These are phyloP conservation scores for Syrphus vitripennis DNA, from an alignment of 2,888 invertebrate species.

Conservation along the genomic window DNA sequence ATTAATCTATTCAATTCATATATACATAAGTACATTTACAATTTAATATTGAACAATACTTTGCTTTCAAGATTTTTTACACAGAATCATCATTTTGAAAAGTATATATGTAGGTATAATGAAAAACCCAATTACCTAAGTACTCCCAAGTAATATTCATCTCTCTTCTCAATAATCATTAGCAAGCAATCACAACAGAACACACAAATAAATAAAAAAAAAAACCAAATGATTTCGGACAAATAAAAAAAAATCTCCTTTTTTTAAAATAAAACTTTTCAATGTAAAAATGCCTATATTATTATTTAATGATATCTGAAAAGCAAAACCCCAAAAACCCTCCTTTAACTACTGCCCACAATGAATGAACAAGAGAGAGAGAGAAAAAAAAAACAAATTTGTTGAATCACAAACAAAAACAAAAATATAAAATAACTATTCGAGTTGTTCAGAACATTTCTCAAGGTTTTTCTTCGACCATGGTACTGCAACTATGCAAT, in stretches of 20 bases:
- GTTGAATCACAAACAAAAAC: constrained; percentile 20
- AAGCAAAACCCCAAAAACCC: constrained; percentile 16
- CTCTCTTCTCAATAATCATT: not conserved
- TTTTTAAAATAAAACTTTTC: constrained; percentile 31
- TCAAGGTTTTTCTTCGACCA: constrained; percentile 41
- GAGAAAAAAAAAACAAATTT: not conserved
- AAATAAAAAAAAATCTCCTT: constrained; percentile 1
- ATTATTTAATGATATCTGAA: constrained; percentile 38
- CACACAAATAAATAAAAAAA: not conserved
- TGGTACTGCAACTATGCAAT: not conserved
- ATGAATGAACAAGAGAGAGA: constrained; percentile 37
- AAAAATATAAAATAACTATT: constrained; percentile 2
- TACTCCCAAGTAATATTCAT: constrained; percentile 20
- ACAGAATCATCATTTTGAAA: not conserved
- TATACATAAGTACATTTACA: no score
- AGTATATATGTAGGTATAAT: not conserved
- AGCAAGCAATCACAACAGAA: not conserved
- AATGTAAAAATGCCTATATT: not conserved
- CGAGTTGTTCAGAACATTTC: constrained; percentile 26
- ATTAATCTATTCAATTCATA: not conserved
- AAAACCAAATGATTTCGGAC: not conserved
- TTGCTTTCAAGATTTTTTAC: not conserved
- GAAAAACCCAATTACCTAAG: constrained; percentile 32
- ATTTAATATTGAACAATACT: not conserved
- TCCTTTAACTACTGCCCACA: not conserved